Evolutionary conservation across 2,797 vertebrate genomes (phyloP), one percentile per base, ranked within the genome.

Genomic region (Serranus cabrilla): DNA sequence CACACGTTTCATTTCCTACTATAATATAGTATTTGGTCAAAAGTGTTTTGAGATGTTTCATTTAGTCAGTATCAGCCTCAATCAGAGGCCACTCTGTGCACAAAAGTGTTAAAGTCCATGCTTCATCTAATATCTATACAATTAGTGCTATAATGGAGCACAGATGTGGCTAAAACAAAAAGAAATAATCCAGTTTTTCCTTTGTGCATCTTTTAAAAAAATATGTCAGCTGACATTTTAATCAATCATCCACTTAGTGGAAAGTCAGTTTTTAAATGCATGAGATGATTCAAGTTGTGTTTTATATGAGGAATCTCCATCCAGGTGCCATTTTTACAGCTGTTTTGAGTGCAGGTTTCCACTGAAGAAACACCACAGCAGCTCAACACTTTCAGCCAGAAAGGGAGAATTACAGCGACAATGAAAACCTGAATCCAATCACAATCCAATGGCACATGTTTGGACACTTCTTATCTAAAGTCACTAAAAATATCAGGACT

Each of bases 191-290:
- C 42, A 59, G 43, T 34, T 34, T 34, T 34, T 34, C 34, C 34
- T 34, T 34, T 34, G 5, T 34, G 34, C 34, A 34, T 34, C 34
- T 34, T 7, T 9, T 6, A 14, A 21, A 34, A 65, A 14, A 21
- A 21, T 21, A 7, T 10, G 18, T 63, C 60, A 67, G 23, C 47
- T 65, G 20, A 74, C 56, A 11, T 59, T 70, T 61, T 34, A 57
- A 72, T 59, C 73, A 40, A 54, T 23, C 54, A 88, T 92, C 92
- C 90, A 94, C 92, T 86, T 54, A 69, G 92, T 92, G 49, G 4
- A 76, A 55, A 64, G 25, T 73, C 62, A 45, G 45, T 77, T 77
- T 80, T 64, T 81, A 78, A 74, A 74, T 70, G 8, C 67, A 81
- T 61, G 54, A 86, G 71, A 75, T 71, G 68, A 76, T 72, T 80